phyloP scores from a whole-genome alignment of 2,888 invertebrate genomes.

The Acleris holmiana region DNA sequence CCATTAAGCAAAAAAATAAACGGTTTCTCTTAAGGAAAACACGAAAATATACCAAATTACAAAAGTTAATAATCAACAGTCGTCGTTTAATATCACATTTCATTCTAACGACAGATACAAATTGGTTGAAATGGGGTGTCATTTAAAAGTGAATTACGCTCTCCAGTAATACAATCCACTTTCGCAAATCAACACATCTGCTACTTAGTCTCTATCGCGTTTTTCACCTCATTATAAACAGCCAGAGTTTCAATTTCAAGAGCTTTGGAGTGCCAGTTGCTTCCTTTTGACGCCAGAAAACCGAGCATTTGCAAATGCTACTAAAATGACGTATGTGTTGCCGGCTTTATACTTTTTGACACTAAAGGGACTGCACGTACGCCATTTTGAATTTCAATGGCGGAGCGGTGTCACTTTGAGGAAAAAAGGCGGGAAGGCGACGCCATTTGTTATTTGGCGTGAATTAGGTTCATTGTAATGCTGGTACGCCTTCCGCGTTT shows the following conservation, averaged over 20 bases:
- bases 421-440: slow-evolving; percentile 19
- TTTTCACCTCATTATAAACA: too few species aligned
- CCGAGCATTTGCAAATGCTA: too few species aligned
- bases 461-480: slow-evolving; percentile 9
- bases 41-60: too few species aligned
- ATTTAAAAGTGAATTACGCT: slow-evolving; percentile 35
- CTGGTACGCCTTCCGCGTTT: slow-evolving; percentile 1
- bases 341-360: not conserved
- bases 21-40: too few species aligned
- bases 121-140: slow-evolving; percentile 34
- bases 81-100: slow-evolving; percentile 31
- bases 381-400: not conserved
- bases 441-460: slow-evolving; percentile 24
- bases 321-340: not conserved
- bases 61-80: too few species aligned
- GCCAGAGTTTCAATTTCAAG: too few species aligned
- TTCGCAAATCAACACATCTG: too few species aligned
- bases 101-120: slow-evolving; percentile 33
- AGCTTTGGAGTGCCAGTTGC: too few species aligned
- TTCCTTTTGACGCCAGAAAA: too few species aligned
- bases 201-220: too few species aligned
- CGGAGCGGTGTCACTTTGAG: slow-evolving; percentile 9
- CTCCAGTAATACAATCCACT: not conserved
- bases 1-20: too few species aligned
- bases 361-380: not conserved